Evolutionary conservation across 2,888 invertebrate species (phyloP).

Genomic region (Tetramorium bicarinatum): DNA sequence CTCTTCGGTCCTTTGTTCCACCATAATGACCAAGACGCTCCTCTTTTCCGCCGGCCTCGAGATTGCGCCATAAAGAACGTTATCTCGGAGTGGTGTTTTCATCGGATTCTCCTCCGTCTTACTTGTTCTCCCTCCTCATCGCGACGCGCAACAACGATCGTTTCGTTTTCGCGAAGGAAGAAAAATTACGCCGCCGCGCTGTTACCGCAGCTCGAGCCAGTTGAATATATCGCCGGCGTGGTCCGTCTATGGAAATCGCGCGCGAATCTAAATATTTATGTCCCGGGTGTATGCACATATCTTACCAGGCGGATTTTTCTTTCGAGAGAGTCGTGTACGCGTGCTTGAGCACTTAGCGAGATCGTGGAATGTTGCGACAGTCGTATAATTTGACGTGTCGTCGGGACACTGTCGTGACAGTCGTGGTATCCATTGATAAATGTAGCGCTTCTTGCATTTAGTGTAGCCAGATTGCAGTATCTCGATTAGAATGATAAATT

Average conservation of each 20-base stretch:
- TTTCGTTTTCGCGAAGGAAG: conserved; percentile 61
- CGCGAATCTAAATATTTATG: conserved; percentile 66
- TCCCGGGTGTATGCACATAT: conserved; percentile 49
- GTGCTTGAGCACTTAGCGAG: conserved; percentile 40
- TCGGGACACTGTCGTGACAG: conserved; percentile 7
- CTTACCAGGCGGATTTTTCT: conserved; percentile 51
- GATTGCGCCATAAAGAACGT: conserved; percentile 65
- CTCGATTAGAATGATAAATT: conserved; percentile 32
- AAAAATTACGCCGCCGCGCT: conserved; percentile 52
- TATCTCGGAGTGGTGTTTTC: conserved; percentile 62
- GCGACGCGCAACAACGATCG: conserved; percentile 49
- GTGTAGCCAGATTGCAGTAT: conserved; percentile 6
- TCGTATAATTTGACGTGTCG: conserved; percentile 46
- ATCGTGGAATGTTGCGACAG: conserved; percentile 9
- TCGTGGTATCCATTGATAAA: conserved; percentile 15
- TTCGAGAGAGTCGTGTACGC: conserved; percentile 38
- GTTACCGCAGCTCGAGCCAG: conserved; percentile 45
- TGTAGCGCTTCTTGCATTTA: conserved; percentile 20
- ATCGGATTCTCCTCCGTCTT: conserved; percentile 58
- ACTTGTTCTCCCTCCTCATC: conserved; percentile 24
- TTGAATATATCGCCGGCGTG: conserved; percentile 55
- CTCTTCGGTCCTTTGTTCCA: conserved; percentile 55
- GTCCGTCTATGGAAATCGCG: conserved; percentile 63
- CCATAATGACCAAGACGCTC: conserved; percentile 54
- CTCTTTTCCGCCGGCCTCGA: conserved; percentile 29